Conservation (phyloP, 2,888 invertebrate species). For the Nineta flava region DNA sequence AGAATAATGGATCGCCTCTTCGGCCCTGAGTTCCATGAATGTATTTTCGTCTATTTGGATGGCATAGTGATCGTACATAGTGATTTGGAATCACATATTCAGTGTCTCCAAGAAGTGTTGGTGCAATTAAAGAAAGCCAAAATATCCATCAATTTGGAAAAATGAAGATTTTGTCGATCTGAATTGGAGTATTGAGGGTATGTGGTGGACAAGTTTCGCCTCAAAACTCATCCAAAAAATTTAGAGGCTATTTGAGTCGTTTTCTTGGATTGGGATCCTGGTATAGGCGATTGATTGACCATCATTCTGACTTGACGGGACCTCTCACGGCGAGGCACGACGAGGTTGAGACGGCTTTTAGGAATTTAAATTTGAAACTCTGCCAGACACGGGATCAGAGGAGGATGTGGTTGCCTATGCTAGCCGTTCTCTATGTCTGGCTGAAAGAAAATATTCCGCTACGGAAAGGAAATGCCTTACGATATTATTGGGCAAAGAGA, state of each 20-base stretch:
- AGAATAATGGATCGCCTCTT: constrained; percentile 10
- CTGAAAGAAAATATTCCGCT: not conserved
- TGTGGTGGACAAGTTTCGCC: not conserved
- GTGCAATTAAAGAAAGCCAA: not conserved
- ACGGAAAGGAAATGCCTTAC: not conserved
- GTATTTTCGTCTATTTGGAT: not conserved
- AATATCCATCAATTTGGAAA: not conserved
- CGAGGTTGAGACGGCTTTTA: not conserved
- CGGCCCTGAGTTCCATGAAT: not conserved
- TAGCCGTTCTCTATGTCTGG: not conserved
- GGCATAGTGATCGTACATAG: not conserved
- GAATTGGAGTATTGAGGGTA: constrained; percentile 3
- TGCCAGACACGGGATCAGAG: not conserved
- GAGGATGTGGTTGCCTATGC: not conserved
- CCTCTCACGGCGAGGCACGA: not conserved
- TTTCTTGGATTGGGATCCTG: not conserved
- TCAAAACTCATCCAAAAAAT: not conserved
- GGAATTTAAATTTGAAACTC: not conserved
- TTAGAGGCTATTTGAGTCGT: not conserved
- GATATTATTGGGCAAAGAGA: not conserved
- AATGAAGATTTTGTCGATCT: constrained; percentile 10
- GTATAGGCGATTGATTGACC: not conserved
- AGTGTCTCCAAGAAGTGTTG: not conserved
- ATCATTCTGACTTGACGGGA: not conserved
- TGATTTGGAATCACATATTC: no score